Percentiles rank a stretch among this genome's conserved stretches.
These are phyloP conservation scores for Disparrhopalites patrizii DNA, from an alignment of 2,888 invertebrate species.

Conservation along the genomic window DNA sequence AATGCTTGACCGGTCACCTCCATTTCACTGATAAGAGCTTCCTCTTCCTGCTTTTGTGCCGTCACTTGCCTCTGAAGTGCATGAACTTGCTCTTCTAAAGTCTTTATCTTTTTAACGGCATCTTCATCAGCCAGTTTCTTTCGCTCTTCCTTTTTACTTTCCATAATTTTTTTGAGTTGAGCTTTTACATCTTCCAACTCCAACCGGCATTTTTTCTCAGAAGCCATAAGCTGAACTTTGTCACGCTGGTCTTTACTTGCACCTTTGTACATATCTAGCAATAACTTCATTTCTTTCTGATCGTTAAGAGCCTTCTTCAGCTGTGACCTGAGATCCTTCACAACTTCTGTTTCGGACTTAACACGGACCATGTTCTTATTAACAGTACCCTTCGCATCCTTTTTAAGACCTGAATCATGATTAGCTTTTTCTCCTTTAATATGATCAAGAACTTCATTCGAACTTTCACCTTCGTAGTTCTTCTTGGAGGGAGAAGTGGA, in stretches of 20 bases:
- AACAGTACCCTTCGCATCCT: constrained; percentile 6
- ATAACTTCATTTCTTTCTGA: constrained; percentile 88
- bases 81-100: constrained; percentile 76
- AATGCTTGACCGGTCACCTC: constrained; percentile 98
- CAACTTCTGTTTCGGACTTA: constrained; percentile 60
- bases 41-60: constrained; percentile 73
- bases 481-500: constrained; percentile 34
- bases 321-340: constrained; percentile 53
- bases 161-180: constrained; percentile 79
- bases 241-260: constrained; percentile 93
- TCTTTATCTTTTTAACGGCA: constrained; percentile 86
- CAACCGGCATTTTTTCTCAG: constrained; percentile 82
- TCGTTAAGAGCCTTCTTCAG: constrained; percentile 75
- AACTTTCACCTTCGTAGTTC: constrained; percentile 35
- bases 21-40: constrained; percentile 95
- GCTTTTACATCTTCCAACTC: constrained; percentile 85
- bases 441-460: constrained; percentile 30
- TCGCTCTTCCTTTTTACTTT: constrained; percentile 83
- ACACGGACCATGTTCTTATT: constrained; percentile 50
- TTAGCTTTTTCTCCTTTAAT: constrained; percentile 46
- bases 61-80: constrained; percentile 54
- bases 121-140: constrained; percentile 93
- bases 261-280: constrained; percentile 97
- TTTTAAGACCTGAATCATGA: constrained; percentile 42
- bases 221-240: constrained; percentile 93